Evolutionary conservation across 2,113 vertebrate genomes (phyloP).

Genomic region (Chiloscyllium plagiosum): DNA sequence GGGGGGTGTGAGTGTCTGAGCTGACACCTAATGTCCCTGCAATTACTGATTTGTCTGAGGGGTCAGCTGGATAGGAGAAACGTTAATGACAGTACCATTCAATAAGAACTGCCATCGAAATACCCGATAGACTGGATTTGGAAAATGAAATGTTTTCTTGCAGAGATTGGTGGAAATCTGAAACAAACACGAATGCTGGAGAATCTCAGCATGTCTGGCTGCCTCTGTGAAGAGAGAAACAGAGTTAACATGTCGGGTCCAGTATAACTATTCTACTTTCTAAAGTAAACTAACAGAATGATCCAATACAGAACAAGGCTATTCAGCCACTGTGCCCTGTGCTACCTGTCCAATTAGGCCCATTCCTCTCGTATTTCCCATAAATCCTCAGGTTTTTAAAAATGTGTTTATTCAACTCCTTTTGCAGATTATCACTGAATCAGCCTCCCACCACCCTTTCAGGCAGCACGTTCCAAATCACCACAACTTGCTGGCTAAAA

Average conservation of each 20-base stretch:
- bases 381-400: not conserved
- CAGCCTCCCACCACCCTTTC: not conserved
- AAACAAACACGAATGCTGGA: no score
- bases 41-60: no score
- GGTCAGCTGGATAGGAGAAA: not conserved
- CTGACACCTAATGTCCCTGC: no score
- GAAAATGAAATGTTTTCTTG: not conserved
- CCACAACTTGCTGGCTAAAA: not conserved
- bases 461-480: not conserved
- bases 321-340: not conserved
- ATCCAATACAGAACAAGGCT: not conserved
- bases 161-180: not conserved
- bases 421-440: not conserved
- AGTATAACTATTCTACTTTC: not conserved
- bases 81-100: not conserved
- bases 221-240: no score
- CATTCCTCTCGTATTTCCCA: not conserved
- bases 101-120: not conserved
- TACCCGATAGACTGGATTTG: not conserved
- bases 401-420: not conserved
- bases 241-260: no score
- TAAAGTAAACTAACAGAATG: not conserved
- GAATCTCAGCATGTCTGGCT: no score
- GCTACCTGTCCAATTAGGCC: not conserved
- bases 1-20: no score